Evolutionary conservation across 2,113 vertebrate species (phyloP), one percentile per base, ranked within the genome.

Genomic region (Coryphaenoides rupestris): DNA sequence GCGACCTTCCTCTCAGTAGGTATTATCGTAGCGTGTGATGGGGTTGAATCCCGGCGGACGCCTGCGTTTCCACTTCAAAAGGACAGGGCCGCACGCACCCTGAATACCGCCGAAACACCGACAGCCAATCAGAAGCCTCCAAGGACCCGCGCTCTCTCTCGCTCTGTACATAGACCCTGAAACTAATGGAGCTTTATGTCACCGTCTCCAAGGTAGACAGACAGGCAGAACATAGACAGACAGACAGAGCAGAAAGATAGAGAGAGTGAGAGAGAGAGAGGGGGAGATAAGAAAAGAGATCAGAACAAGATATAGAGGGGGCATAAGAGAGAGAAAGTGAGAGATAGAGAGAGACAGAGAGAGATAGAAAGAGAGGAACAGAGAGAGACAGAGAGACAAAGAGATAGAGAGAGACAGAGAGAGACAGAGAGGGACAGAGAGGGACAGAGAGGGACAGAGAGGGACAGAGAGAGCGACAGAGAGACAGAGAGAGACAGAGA

Each of bases 61-160:
- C 70, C 55, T 9, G 46, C 3, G 77, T 74, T 82, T 84, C 72
- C 75, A 85, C 85, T 86, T 89, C 86, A 88, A 88, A 87, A 77
- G 88, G 15, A 78, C 61, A 58, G 7, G 72, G 60, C 66, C 61
- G 71, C 79, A 82, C 76, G 79, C 82, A 65, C 28, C 59, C 76
- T 80, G 85, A 84, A 86, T 83, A 84, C 76, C 46, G 62, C 68
- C 76, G 63, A 66, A 70, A 72, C 63, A 28, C 66, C 70, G 67
- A 40, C 33, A 40, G 33, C 33, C 33, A 40, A 40, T 40, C 33
- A 40, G 33, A 7, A 33, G 33, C 13, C 33, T 40, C 33, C 28
- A 2, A 33, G 28, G 28, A 3, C 4, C 1, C 5, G 4, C 33
- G 1, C 33, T 1, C 33, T 40, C 33, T 40, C 33, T 40, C 33